Percentiles rank a stretch among this genome's conserved stretches.
Evolutionary conservation across 2,113 vertebrate genomes (phyloP).

Genomic region (Apeltes quadracus): DNA sequence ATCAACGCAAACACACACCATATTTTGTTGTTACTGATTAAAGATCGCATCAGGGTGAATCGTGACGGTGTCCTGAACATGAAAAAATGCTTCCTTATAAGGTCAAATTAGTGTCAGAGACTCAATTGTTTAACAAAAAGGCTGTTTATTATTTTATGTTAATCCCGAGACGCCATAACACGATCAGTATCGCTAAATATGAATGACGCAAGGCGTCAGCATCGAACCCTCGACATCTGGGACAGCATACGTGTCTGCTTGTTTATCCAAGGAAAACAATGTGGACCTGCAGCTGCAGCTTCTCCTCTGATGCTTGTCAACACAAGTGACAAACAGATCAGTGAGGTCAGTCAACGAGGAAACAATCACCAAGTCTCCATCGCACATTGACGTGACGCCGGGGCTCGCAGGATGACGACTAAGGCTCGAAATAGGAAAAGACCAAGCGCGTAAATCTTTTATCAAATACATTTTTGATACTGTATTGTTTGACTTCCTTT

Average conservation of each 20-base stretch:
- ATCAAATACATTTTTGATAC: background rate
- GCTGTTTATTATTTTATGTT: background rate
- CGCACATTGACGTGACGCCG: background rate
- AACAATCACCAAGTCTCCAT: constrained; percentile 17
- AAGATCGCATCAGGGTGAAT: constrained; percentile 20
- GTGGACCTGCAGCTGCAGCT: constrained; percentile 45
- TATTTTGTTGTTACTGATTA: constrained; percentile 28
- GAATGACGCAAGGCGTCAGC: no score
- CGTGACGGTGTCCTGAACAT: background rate
- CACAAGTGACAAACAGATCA: constrained; percentile 29
- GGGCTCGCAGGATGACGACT: background rate
- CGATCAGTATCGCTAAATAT: background rate
- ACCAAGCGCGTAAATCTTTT: background rate
- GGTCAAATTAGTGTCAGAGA: constrained; percentile 4
- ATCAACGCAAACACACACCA: constrained; percentile 23
- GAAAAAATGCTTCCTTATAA: background rate
- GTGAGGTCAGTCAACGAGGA: constrained; percentile 17
- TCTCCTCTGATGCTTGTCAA: constrained; percentile 21
- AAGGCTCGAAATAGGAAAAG: background rate
- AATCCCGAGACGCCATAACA: background rate
- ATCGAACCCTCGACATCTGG: no score
- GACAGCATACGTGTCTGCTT: constrained; percentile 23
- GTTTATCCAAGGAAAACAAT: constrained; percentile 52
- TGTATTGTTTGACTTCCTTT: background rate
- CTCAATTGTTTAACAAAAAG: background rate